Percentiles rank a stretch among this genome's conserved stretches.
These are phyloP conservation scores for Antheraea pernyi DNA, from an alignment of 1,140 invertebrate species.

Conservation along the genomic window DNA sequence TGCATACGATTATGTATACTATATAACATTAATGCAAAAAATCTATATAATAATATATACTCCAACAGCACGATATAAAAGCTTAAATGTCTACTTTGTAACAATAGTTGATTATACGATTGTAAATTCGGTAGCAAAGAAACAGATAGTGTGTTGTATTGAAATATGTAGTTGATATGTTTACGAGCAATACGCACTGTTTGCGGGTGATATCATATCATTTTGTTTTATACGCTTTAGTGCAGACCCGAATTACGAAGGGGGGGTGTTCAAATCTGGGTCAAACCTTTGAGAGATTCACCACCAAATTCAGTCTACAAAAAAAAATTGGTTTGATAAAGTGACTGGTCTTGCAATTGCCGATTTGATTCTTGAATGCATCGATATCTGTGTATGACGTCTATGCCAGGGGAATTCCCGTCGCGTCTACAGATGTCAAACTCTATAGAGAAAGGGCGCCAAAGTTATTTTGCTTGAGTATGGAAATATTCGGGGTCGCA, in stretches of 20 bases:
- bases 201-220: constrained; percentile 45
- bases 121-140: not conserved
- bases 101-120: constrained; percentile 3
- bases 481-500: not conserved
- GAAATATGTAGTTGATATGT: not conserved
- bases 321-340: too few species aligned
- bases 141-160: not conserved
- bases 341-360: too few species aligned
- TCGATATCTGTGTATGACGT: too few species aligned
- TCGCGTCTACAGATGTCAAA: too few species aligned
- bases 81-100: constrained; percentile 23
- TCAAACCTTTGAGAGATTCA: too few species aligned
- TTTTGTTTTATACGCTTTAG: constrained; percentile 37
- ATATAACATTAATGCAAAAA: not conserved
- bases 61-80: constrained; percentile 9
- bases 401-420: too few species aligned
- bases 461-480: too few species aligned
- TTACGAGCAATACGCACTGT: constrained; percentile 21
- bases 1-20: not conserved
- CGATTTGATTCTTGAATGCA: too few species aligned
- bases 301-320: too few species aligned
- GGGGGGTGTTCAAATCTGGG: too few species aligned
- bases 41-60: constrained; percentile 6
- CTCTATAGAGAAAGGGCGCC: too few species aligned
- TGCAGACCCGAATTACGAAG: too few species aligned